Percentiles rank a stretch among this genome's conserved stretches.
These are phyloP conservation scores for Capromys pilorides DNA, from an alignment of 2,797 vertebrate species.

Conservation along the genomic window DNA sequence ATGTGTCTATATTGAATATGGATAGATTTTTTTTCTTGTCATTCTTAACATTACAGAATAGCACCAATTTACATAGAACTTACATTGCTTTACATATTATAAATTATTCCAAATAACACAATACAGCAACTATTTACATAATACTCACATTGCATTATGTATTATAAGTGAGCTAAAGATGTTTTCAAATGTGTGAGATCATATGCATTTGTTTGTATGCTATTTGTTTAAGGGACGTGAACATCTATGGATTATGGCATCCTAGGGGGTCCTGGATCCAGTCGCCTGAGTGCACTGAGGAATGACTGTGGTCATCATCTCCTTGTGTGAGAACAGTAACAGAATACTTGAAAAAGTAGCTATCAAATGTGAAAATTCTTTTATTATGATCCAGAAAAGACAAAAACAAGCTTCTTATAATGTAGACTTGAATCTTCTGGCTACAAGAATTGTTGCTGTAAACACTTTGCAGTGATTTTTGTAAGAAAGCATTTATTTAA, in stretches of 20 bases:
- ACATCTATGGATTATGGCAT: not conserved
- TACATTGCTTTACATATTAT: not conserved
- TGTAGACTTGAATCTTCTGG: not conserved
- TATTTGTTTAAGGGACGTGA: not conserved
- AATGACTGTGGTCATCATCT: not conserved
- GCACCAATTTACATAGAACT: not conserved
- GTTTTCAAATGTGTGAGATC: not conserved
- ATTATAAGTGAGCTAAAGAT: not conserved
- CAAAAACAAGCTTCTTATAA: conserved; percentile 42
- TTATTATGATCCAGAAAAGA: conserved; percentile 3
- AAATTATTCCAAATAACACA: not conserved
- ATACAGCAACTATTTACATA: not conserved
- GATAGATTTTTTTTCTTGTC: not conserved
- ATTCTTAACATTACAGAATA: not conserved
- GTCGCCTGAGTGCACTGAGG: not conserved
- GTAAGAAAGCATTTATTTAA: conserved; percentile 40
- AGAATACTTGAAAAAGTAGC: conserved; percentile 28
- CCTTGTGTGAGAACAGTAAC: not conserved
- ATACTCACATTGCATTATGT: not conserved
- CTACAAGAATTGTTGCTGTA: not conserved
- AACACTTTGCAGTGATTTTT: conserved; percentile 32
- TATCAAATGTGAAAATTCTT: conserved; percentile 35
- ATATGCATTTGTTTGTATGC: not conserved
- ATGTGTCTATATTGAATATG: not conserved
- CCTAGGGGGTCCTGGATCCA: not conserved